Evolutionary conservation across 2,888 invertebrate species (phyloP).

Genomic region (Plagiodera versicolora): DNA sequence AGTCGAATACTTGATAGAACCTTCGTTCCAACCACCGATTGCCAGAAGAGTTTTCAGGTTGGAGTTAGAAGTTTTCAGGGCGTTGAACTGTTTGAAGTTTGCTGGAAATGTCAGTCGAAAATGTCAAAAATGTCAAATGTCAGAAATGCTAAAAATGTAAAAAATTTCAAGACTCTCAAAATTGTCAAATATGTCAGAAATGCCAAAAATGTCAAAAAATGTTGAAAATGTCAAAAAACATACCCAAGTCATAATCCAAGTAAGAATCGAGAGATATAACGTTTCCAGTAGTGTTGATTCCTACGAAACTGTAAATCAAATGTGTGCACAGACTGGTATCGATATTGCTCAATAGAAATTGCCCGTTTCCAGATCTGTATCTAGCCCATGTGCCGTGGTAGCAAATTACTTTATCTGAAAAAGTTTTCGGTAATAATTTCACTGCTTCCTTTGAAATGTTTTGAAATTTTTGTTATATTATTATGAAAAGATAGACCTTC

Average conservation of each 20-base stretch:
- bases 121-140: too few relatives aligned
- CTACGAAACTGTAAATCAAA: constrained; percentile 73
- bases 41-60: constrained; percentile 63
- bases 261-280: constrained; percentile 22
- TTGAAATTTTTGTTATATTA: too few relatives aligned
- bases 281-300: constrained; percentile 18
- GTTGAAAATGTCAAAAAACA: constrained; percentile 1
- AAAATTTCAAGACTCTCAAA: too few relatives aligned
- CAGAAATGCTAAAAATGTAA: too few relatives aligned
- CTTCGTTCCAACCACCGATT: constrained; percentile 72
- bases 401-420: constrained; percentile 67
- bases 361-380: constrained; percentile 66
- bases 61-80: constrained; percentile 58
- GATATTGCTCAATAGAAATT: constrained; percentile 67
- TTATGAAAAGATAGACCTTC: too few relatives aligned
- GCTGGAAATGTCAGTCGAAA: too few relatives aligned
- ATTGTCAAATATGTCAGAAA: too few relatives aligned
- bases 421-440: too few relatives aligned
- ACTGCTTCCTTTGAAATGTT: too few relatives aligned
- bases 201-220: too few relatives aligned
- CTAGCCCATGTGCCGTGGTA: constrained; percentile 79
- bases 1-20: constrained; percentile 53
- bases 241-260: constrained; percentile 28
- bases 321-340: constrained; percentile 74
- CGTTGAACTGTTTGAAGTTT: constrained; percentile 55